These are phyloP conservation scores for Saguinus imperator DNA, from an alignment of 2,113 vertebrate species.

Conservation along the genomic window DNA sequence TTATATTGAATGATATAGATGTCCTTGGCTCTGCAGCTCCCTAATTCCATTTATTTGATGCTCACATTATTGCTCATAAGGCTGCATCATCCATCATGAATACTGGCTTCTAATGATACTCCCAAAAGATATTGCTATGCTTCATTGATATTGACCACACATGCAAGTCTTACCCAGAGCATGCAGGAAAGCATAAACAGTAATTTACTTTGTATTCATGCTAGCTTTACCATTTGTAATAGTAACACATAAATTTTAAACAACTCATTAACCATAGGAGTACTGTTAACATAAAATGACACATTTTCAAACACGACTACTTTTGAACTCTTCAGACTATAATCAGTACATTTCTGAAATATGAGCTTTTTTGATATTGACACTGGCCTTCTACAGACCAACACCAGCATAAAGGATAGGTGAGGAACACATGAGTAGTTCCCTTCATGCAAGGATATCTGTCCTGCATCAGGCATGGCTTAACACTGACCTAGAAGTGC, in stretches of 20 bases:
- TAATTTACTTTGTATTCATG: not conserved
- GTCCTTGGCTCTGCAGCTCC: not conserved
- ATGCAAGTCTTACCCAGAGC: not conserved
- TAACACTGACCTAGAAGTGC: not conserved
- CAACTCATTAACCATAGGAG: not conserved
- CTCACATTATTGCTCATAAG: not conserved
- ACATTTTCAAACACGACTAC: not conserved
- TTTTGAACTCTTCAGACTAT: not conserved
- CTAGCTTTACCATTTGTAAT: not conserved
- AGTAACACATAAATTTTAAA: not conserved
- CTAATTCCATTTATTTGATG: conserved; percentile 28
- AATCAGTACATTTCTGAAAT: not conserved
- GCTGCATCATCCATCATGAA: not conserved
- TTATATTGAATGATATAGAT: not conserved
- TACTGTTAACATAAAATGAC: not conserved
- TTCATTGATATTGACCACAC: not conserved
- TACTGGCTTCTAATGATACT: not conserved
- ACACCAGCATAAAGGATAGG: not conserved
- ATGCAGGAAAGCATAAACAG: not conserved
- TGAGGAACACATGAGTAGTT: not conserved
- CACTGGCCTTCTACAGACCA: not conserved
- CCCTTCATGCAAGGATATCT: not conserved
- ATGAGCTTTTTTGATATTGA: not conserved
- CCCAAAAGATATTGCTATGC: not conserved
- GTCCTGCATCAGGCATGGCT: not conserved